These are phyloP conservation scores for Drosophila meridionalis DNA, from an alignment of 2,888 invertebrate genomes.

Conservation along the genomic window DNA sequence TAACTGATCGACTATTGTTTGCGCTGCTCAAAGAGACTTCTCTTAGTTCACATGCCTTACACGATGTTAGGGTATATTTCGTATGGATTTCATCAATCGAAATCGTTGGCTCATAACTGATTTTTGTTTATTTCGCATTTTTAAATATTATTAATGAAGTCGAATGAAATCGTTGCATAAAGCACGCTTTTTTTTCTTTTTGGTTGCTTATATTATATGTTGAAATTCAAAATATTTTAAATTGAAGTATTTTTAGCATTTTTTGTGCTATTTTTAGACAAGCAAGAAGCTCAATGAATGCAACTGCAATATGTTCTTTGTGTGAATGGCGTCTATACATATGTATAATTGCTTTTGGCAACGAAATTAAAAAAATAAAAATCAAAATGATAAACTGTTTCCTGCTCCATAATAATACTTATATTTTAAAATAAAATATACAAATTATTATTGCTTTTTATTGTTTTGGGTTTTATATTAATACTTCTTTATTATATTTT, in stretches of 20 bases:
- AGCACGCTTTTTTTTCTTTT: not conserved
- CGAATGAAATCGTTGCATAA: slow-evolving; percentile 31
- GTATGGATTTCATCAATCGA: not conserved
- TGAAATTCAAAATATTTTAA: slow-evolving; percentile 23
- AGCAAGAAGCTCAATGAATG: slow-evolving; percentile 50
- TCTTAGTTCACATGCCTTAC: not conserved
- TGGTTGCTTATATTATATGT: not conserved
- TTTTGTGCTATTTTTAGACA: slow-evolving; percentile 50
- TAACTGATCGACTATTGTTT: not conserved
- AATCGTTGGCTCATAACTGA: slow-evolving; percentile 8
- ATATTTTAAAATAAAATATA: too few species aligned
- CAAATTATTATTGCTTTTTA: not conserved
- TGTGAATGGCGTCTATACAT: slow-evolving; percentile 5
- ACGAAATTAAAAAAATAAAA: not conserved
- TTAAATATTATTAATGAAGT: slow-evolving; percentile 32
- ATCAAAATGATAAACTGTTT: not conserved
- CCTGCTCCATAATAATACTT: not conserved
- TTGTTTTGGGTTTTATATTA: not conserved
- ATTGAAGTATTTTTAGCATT: slow-evolving; percentile 35
- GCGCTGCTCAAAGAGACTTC: not conserved
- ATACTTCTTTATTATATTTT: too few species aligned
- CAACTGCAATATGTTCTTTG: slow-evolving; percentile 35
- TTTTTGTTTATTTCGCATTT: slow-evolving; percentile 25
- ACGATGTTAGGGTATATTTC: slow-evolving; percentile 1
- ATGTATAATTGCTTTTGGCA: not conserved